Conservation (phyloP, 2,797 vertebrate genomes). For the Alcedo quadribrachys region DNA sequence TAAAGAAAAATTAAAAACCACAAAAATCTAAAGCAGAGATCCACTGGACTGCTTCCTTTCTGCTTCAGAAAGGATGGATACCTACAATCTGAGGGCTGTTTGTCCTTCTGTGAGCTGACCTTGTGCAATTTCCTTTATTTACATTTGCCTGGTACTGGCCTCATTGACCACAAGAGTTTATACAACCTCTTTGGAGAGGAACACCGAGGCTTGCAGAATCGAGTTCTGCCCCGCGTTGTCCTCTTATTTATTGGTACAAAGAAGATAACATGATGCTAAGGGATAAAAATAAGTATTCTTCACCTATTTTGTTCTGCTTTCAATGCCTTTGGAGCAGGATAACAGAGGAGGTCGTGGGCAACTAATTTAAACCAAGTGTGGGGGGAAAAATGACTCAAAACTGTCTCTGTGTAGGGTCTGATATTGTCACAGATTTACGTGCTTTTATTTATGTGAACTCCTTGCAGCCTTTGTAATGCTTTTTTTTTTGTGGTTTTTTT, state of each 20-base stretch:
- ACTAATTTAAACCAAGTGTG: constrained; percentile 26
- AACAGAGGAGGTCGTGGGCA: not conserved
- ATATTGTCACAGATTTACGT: not conserved
- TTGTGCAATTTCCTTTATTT: constrained; percentile 57
- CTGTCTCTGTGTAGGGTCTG: not conserved
- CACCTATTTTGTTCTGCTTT: not conserved
- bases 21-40: not conserved
- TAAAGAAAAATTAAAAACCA: not conserved
- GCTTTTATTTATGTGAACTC: not conserved
- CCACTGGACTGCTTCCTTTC: not conserved
- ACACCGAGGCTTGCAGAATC: not conserved
- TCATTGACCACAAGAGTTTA: not conserved
- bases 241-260: not conserved
- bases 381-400: not conserved
- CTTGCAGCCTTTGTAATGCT: not conserved
- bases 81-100: not conserved
- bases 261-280: not conserved
- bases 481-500: too few species aligned
- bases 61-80: not conserved
- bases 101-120: constrained; percentile 11
- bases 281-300: not conserved
- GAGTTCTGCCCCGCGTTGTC: not conserved
- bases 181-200: not conserved
- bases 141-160: not conserved
- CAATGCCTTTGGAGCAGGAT: not conserved